These are phyloP conservation scores for Leptinotarsa defecta DNA, from an alignment of 1,140 invertebrate species.

Conservation along the genomic window DNA sequence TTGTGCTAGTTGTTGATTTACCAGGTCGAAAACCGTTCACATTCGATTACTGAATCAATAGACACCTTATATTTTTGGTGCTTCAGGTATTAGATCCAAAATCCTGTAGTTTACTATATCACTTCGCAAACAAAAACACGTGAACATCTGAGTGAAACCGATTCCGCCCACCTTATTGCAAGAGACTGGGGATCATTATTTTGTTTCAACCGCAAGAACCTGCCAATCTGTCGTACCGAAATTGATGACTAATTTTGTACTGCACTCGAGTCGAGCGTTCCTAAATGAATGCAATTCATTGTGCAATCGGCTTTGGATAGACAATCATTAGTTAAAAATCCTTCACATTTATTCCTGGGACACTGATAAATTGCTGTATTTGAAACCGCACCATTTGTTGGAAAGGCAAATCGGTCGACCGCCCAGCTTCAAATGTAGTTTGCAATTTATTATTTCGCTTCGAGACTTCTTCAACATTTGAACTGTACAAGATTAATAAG, in stretches of 20 bases:
- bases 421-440: background rate
- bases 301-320: slow-evolving; percentile 9
- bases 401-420: slow-evolving; percentile 22
- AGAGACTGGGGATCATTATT: background rate
- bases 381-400: slow-evolving; percentile 38
- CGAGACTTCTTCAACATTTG: background rate
- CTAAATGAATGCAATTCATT: slow-evolving; percentile 25
- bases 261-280: slow-evolving; percentile 6
- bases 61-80: too few species aligned
- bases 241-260: slow-evolving; percentile 11
- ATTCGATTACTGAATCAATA: too few species aligned
- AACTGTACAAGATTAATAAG: too few species aligned
- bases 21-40: too few species aligned
- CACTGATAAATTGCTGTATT: slow-evolving; percentile 36
- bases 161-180: background rate
- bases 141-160: background rate
- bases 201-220: background rate
- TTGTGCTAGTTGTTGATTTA: too few species aligned
- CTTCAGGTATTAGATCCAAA: too few species aligned
- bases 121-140: too few species aligned
- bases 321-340: slow-evolving; percentile 25
- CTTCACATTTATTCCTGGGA: slow-evolving; percentile 7
- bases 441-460: background rate
- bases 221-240: slow-evolving; percentile 10
- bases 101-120: too few species aligned